Base-by-base conservation (phyloP, 2,888 invertebrate genomes). In the Phyllotreta cruciferae region DNA sequence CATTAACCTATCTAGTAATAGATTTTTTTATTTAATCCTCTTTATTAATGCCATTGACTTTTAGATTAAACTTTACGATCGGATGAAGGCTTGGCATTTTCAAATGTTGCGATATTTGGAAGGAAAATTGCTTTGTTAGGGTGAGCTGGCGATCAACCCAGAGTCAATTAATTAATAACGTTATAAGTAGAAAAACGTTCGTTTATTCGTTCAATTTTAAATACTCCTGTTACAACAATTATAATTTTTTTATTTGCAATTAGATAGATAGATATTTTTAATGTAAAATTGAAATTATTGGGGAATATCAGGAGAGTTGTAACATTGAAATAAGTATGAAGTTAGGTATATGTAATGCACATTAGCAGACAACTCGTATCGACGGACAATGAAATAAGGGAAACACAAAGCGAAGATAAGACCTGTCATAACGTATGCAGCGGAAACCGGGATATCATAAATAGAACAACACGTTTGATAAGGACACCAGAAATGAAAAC, bases 401-500 rank as follows among this genome's bases (percentile, higher is more conserved):
- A 36, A 24, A 41, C 11, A 54, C 42, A 54, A 54, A 41, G 41
- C 42, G 34, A 10, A 34, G 54, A 54, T 54, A 54, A 54, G 54
- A 54, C 54, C 54, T 54, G 54, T 54, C 54, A 54, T 24, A 54
- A 54, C 54, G 35, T 41, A 54, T 54, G 54, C 54, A 54, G 42
- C 41, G 54, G 54, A 54, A 54, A 54, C 41, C 39, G 11, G 41
- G 35, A 35, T 39, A 54, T 24, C 54, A 24, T 41, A 54, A 54
- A 54, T 54, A 34, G 54, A 54, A 54, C 53, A 39, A 53, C 54
- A 54, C 24, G 11, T 11, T 54, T 54, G 54, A 54, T 54, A 54
- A 54, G 54, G 42, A 42, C 42, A 54, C 54, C 54, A 54, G 54
- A 54, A 54, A 54, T 54, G 54, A 54, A 54, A 54, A 54, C 54